Evolutionary conservation across 2,888 invertebrate species (phyloP).

Genomic region (Globia sparganii): DNA sequence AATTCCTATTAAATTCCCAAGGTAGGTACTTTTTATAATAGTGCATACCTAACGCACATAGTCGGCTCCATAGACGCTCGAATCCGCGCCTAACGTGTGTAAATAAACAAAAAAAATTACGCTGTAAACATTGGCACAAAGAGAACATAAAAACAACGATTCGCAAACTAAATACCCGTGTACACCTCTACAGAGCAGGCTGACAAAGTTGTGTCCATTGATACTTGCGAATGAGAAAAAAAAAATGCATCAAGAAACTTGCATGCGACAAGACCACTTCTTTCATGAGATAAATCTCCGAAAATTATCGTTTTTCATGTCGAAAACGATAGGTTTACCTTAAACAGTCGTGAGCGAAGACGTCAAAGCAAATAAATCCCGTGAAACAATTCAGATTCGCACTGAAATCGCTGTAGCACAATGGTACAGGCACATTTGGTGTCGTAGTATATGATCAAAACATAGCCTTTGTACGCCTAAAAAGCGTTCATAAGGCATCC

Average conservation of each 20-base stretch:
- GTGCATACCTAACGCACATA: conserved; percentile 52
- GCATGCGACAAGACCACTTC: conserved; percentile 53
- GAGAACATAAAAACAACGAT: conserved; percentile 82
- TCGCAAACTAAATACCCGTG: conserved; percentile 77
- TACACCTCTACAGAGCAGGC: conserved; percentile 56
- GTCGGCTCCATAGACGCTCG: conserved; percentile 67
- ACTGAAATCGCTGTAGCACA: conserved; percentile 82
- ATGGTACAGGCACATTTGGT: conserved; percentile 87
- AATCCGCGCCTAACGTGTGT: conserved; percentile 80
- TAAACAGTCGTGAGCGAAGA: conserved; percentile 73
- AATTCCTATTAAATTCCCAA: conserved; percentile 29
- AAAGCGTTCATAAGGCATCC: conserved; percentile 58
- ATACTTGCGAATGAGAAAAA: conserved; percentile 60
- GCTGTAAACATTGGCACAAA: conserved; percentile 86
- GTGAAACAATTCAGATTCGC: conserved; percentile 82
- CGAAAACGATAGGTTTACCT: conserved; percentile 75
- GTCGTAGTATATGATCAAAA: conserved; percentile 85
- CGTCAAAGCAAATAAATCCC: conserved; percentile 82
- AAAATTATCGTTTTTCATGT: conserved; percentile 42
- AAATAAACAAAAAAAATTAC: conserved; percentile 86
- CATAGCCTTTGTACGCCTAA: conserved; percentile 84
- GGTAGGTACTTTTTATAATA: conserved; percentile 41
- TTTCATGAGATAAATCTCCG: conserved; percentile 59
- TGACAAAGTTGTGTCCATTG: conserved; percentile 68
- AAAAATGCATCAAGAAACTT: conserved; percentile 71